Conservation (phyloP, 2,113 vertebrate genomes). For the Clinocottus analis region DNA sequence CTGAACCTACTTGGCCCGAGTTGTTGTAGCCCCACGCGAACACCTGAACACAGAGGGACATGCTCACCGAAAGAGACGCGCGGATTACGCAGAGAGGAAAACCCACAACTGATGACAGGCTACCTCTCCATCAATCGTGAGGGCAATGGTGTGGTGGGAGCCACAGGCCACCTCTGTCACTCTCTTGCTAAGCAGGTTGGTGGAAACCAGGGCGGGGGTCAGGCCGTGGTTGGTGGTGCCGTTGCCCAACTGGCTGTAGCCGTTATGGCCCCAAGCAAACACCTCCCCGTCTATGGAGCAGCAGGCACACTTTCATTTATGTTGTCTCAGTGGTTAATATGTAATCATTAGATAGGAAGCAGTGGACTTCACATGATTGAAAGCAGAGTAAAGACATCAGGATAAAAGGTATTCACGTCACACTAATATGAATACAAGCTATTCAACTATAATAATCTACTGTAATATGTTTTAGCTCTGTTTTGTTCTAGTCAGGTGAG, state of each 20-base stretch:
- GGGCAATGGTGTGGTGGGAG: conserved; percentile 95
- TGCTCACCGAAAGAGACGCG: background rate
- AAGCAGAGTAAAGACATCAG: background rate
- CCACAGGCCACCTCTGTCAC: conserved; percentile 95
- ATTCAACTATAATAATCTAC: background rate
- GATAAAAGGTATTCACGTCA: background rate
- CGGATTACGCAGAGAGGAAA: background rate
- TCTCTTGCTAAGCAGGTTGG: conserved; percentile 93
- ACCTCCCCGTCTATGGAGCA: conserved; percentile 92
- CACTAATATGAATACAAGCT: background rate
- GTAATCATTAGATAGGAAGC: conserved; percentile 22
- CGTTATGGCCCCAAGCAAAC: conserved; percentile 98
- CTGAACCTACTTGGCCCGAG: conserved; percentile 97
- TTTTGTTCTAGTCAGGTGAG: background rate
- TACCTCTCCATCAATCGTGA: conserved; percentile 96
- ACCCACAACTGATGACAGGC: conserved; percentile 4
- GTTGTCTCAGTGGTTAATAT: conserved; percentile 53
- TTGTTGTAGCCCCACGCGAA: conserved; percentile 99
- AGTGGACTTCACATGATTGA: background rate
- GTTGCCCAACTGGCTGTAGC: conserved; percentile 96
- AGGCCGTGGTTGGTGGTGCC: conserved; percentile 93
- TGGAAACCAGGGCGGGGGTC: conserved; percentile 92
- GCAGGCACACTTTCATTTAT: conserved; percentile 27
- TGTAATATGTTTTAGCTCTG: background rate
- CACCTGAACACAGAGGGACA: conserved; percentile 83